A percentile compares a stretch with the other conserved stretches of the same genome.
These are phyloP conservation scores for Brachionus plicatilis DNA, from an alignment of 1,140 invertebrate genomes.

Conservation along the genomic window DNA sequence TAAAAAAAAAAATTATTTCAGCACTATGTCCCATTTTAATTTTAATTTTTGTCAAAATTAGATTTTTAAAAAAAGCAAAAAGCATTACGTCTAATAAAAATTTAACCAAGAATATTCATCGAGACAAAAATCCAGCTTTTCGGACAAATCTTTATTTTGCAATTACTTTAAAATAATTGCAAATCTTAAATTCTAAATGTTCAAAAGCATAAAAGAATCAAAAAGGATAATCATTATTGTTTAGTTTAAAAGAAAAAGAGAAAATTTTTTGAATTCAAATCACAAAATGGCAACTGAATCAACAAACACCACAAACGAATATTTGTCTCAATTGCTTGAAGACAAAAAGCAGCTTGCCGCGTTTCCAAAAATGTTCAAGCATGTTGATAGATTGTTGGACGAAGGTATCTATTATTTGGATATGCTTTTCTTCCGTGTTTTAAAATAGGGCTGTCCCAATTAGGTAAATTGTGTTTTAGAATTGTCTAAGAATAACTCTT, in stretches of 20 bases:
- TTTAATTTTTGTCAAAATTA: conserved; percentile 1
- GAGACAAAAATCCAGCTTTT: not conserved
- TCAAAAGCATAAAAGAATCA: not conserved
- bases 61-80: not conserved
- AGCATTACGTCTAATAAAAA: not conserved
- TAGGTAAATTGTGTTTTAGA: conserved; percentile 18
- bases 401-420: conserved; percentile 71
- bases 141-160: not conserved
- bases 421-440: not conserved
- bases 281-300: conserved; percentile 12
- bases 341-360: conserved; percentile 98
- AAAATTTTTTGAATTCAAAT: not conserved
- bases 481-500: conserved; percentile 10
- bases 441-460: conserved; percentile 13
- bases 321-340: conserved; percentile 98
- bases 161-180: not conserved
- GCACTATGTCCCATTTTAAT: conserved; percentile 2
- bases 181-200: not conserved
- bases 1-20: conserved; percentile 23
- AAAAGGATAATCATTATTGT: conserved; percentile 6
- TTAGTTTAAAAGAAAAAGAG: conserved; percentile 41
- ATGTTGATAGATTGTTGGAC: conserved; percentile 94
- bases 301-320: conserved; percentile 63
- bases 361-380: conserved; percentile 98
- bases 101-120: not conserved